phyloP scores from a whole-genome alignment of 2,797 vertebrate species.

The Austrolebias charrua region DNA sequence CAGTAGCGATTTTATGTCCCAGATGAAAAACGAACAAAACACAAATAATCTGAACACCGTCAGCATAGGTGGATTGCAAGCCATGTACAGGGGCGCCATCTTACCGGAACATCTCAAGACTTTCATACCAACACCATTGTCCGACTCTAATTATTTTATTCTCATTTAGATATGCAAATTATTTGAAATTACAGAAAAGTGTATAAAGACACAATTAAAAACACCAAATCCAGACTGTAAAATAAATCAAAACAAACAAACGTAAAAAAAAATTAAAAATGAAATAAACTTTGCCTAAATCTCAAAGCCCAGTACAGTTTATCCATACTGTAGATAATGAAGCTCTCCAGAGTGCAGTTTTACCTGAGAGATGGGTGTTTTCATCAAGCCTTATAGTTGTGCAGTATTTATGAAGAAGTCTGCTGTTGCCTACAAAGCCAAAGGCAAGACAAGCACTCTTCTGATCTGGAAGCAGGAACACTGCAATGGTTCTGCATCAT shows the following conservation, averaged over 20 bases:
- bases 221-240: neutral
- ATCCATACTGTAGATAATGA: constrained; percentile 62
- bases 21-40: too few species aligned
- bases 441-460: constrained; percentile 67
- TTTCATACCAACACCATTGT: too few species aligned
- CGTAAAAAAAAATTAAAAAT: too few species aligned
- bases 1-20: too few species aligned
- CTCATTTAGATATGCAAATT: too few species aligned
- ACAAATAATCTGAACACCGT: too few species aligned
- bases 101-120: too few species aligned
- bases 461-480: constrained; percentile 55
- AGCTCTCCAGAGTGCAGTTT: constrained; percentile 71
- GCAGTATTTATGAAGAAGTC: constrained; percentile 75
- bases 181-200: too few species aligned
- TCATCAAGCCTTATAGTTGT: constrained; percentile 57
- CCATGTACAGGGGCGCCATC: too few species aligned
- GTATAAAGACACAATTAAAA: neutral
- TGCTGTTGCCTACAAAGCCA: constrained; percentile 65
- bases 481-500: constrained; percentile 30
- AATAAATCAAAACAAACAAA: too few species aligned
- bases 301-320: constrained; percentile 35
- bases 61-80: too few species aligned
- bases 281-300: neutral
- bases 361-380: constrained; percentile 69
- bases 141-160: too few species aligned